These are phyloP conservation scores for Mycetomoellerius zeteki DNA, from an alignment of 1,140 invertebrate genomes.

Conservation along the genomic window DNA sequence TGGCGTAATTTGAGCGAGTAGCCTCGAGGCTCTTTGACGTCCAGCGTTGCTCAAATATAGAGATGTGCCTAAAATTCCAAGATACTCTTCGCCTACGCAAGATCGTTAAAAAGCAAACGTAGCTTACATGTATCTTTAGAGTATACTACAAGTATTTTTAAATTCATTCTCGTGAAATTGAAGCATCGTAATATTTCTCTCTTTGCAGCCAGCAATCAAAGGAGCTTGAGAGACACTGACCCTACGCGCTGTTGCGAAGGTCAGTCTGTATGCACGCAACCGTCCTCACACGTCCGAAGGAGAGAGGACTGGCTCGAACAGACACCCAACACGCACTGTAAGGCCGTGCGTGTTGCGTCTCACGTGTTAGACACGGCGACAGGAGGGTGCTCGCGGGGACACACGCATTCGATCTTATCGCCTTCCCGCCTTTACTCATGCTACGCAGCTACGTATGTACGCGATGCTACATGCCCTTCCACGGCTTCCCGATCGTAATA, in stretches of 20 bases:
- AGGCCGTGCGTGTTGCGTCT: slow-evolving; percentile 52
- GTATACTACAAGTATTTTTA: background rate
- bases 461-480: slow-evolving; percentile 69
- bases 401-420: slow-evolving; percentile 81
- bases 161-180: background rate
- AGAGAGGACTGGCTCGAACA: slow-evolving; percentile 22
- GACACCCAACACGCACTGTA: slow-evolving; percentile 58
- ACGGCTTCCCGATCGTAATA: slow-evolving; percentile 68
- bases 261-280: slow-evolving; percentile 81
- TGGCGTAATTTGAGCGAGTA: slow-evolving; percentile 83
- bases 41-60: slow-evolving; percentile 43
- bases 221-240: slow-evolving; percentile 62
- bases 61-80: background rate
- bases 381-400: slow-evolving; percentile 64
- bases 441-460: slow-evolving; percentile 66
- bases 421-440: slow-evolving; percentile 68
- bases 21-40: slow-evolving; percentile 46
- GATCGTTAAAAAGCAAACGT: background rate
- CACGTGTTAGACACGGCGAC: slow-evolving; percentile 45
- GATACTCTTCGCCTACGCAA: background rate
- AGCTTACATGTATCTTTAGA: no score
- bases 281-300: slow-evolving; percentile 47
- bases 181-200: background rate
- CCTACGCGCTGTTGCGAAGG: slow-evolving; percentile 75
- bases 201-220: background rate